Evolutionary conservation across 2,113 vertebrate genomes (phyloP).

Genomic region (Aegithalos caudatus): DNA sequence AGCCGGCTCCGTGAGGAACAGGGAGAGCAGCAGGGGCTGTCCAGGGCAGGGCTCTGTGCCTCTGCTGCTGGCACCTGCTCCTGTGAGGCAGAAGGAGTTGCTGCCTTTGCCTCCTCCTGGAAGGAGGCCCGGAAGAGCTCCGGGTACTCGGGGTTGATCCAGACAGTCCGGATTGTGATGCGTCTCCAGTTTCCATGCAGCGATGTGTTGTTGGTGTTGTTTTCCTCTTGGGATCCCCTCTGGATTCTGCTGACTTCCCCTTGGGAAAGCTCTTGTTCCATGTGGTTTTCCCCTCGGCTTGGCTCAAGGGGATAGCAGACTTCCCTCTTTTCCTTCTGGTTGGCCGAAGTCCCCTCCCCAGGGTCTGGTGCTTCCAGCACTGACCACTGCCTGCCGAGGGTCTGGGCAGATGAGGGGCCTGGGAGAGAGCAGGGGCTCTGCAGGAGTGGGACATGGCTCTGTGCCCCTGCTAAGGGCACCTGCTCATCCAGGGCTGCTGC

Average conservation of each 20-base stretch:
- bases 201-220: rapidly evolving
- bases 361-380: neutral
- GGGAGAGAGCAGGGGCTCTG: neutral
- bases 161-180: neutral
- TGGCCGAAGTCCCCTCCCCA: rapidly evolving
- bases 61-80: neutral
- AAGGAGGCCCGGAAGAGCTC: neutral
- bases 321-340: rapidly evolving
- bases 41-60: neutral
- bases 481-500: rapidly evolving
- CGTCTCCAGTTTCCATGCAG: rapidly evolving
- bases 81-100: neutral
- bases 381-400: rapidly evolving
- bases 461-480: neutral
- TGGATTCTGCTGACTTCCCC: neutral
- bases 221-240: neutral
- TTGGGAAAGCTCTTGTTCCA: neutral
- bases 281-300: neutral
- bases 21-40: neutral
- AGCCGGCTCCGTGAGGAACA: neutral
- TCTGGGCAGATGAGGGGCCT: neutral
- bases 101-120: neutral
- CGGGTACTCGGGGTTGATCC: neutral
- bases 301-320: no score
- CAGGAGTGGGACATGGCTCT: neutral